Conservation (phyloP, 2,888 invertebrate species). For the Eupithecia dodoneata region DNA sequence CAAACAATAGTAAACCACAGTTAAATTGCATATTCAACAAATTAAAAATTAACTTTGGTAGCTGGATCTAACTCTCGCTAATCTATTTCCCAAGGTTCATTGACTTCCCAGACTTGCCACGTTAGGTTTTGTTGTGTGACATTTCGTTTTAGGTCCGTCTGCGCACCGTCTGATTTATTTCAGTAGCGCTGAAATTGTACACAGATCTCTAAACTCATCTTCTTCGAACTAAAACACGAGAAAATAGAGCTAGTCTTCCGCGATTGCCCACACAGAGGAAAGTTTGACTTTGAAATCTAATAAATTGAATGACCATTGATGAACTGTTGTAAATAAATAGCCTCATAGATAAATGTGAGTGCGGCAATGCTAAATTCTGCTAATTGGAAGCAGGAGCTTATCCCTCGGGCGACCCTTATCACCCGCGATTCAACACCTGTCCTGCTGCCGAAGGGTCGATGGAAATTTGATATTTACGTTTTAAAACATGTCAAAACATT, state of each 20-base stretch:
- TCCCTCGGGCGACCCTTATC: conserved; percentile 61
- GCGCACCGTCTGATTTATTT: conserved; percentile 69
- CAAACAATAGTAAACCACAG: background rate
- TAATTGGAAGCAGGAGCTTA: conserved; percentile 57
- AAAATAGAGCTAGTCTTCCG: conserved; percentile 39
- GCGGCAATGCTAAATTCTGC: conserved; percentile 47
- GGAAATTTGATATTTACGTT: conserved; percentile 55
- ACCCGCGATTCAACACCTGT: conserved; percentile 63
- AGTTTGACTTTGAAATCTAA: background rate
- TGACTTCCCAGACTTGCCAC: conserved; percentile 63
- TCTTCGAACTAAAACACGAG: conserved; percentile 31
- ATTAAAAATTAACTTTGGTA: background rate
- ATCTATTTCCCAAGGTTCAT: conserved; percentile 55
- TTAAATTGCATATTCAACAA: background rate
- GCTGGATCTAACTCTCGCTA: background rate
- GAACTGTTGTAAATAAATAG: conserved; percentile 24
- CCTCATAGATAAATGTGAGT: conserved; percentile 40
- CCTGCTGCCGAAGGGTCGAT: conserved; percentile 45
- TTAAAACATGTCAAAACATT: conserved; percentile 64
- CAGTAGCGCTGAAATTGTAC: conserved; percentile 50
- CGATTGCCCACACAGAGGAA: conserved; percentile 12
- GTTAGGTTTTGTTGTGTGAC: conserved; percentile 75
- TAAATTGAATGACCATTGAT: background rate
- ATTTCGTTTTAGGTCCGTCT: conserved; percentile 75
- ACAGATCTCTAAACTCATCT: conserved; percentile 40